Evolutionary conservation across 2,888 invertebrate species (phyloP), one percentile per base, ranked within the genome.

Genomic region (Eutolmus rufibarbis): DNA sequence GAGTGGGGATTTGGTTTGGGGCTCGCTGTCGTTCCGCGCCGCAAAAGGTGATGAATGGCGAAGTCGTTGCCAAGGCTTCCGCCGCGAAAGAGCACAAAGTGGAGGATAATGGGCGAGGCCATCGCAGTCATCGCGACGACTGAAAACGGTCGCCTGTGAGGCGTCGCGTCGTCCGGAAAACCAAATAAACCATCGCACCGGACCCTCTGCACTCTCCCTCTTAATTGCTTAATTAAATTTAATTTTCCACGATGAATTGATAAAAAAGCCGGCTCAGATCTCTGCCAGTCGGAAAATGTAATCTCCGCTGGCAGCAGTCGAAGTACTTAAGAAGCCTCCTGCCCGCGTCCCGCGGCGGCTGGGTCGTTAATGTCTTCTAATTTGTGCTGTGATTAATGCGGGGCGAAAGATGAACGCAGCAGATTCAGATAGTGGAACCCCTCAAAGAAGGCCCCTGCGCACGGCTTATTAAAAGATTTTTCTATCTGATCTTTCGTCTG

Each of bases 181-280:
- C 28, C 66, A 28, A 66, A 23, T 66, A 66, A 77, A 66, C 23
- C 66, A 66, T 66, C 23, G 12, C 28, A 12, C 4, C 28, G 66
- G 12, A 66, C 82, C 57, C 82, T 74, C 85, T 19, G 43, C 8
- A 74, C 9, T 74, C 74, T 85, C 37, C 85, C 43, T 34, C 74
- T 85, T 85, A 85, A 85, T 74, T 85, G 46, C 51, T 85, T 85
- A 85, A 74, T 85, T 85, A 74, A 85, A 85, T 85, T 85, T 74
- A 85, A 85, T 85, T 85, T 85, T 85, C 85, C 85, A 31, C 85
- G 74, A 85, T 85, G 74, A 85, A 74, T 85, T 85, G 85, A 85
- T 85, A 85, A 74, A 85, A 79, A 46, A 79, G 16, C 43, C 43
- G 23, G 28, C 4, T 12, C 40, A 31, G 79, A 37, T 79, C 46